Conservation (phyloP, 2,888 invertebrate species). For the Eurytoma adleriae region DNA sequence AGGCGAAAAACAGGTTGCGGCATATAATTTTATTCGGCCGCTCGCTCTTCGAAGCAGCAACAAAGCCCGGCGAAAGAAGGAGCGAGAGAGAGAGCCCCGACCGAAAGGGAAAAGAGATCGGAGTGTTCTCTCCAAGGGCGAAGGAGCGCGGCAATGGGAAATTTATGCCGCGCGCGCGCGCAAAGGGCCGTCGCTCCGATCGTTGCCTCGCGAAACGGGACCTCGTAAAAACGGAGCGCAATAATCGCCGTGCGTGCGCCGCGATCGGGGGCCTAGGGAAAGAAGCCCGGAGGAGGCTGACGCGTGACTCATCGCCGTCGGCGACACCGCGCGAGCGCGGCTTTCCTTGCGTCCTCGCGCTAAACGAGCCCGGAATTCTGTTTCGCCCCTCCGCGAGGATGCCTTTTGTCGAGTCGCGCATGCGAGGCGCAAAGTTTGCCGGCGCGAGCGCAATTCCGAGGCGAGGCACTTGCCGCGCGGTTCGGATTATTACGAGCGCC, state of each 20-base stretch:
- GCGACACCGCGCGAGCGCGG: neutral
- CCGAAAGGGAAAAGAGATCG: constrained; percentile 50
- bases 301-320: constrained; percentile 41
- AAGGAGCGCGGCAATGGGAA: constrained; percentile 49
- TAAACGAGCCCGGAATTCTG: constrained; percentile 19
- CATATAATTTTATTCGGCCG: constrained; percentile 52
- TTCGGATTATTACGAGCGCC: constrained; percentile 32
- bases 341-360: constrained; percentile 33
- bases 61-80: constrained; percentile 11
- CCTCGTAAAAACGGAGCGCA: constrained; percentile 63
- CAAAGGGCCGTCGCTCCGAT: constrained; percentile 62
- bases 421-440: neutral
- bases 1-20: constrained; percentile 54
- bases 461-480: constrained; percentile 6
- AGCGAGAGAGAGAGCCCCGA: constrained; percentile 26
- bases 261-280: neutral
- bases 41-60: neutral
- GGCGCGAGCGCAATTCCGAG: constrained; percentile 46
- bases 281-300: neutral
- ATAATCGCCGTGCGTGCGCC: constrained; percentile 45
- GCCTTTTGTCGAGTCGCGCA: constrained; percentile 16
- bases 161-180: constrained; percentile 57
- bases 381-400: neutral
- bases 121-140: neutral
- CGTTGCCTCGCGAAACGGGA: constrained; percentile 62